phyloP scores from a whole-genome alignment of 1,140 invertebrate genomes.

The fruit fly (Drosophila melanogaster) region DNA sequence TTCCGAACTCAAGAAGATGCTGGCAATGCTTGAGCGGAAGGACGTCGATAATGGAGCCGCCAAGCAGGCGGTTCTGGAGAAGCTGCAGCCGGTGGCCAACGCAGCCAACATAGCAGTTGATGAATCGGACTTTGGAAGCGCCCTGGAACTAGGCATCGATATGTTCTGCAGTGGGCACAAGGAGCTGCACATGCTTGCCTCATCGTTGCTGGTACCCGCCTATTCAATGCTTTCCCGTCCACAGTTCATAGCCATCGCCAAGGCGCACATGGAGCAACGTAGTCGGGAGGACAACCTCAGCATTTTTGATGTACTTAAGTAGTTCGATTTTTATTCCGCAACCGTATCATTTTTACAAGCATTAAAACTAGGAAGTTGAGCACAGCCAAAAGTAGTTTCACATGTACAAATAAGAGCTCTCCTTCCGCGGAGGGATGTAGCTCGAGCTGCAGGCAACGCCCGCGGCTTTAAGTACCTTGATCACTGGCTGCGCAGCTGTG shows the following conservation, averaged over 20 bases:
- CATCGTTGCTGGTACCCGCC: conserved; percentile 89
- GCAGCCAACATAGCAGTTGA: conserved; percentile 89
- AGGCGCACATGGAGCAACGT: conserved; percentile 87
- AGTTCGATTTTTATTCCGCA: conserved; percentile 47
- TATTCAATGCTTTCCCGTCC: conserved; percentile 91
- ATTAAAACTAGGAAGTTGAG: conserved; percentile 41
- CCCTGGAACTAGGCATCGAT: conserved; percentile 94
- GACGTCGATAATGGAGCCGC: conserved; percentile 87
- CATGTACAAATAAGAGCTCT: conserved; percentile 74
- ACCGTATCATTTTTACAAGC: conserved; percentile 27
- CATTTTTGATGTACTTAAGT: conserved; percentile 67
- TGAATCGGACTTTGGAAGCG: conserved; percentile 96
- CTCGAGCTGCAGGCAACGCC: conserved; percentile 49
- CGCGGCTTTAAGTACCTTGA: conserved; percentile 58
- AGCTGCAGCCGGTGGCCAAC: conserved; percentile 91
- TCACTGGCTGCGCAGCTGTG: conserved; percentile 65
- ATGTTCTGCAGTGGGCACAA: conserved; percentile 91
- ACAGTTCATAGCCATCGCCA: conserved; percentile 90
- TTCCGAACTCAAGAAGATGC: conserved; percentile 91
- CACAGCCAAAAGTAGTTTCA: conserved; percentile 39
- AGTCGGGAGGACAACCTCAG: conserved; percentile 57
- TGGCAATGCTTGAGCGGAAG: conserved; percentile 87
- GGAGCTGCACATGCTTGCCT: conserved; percentile 88
- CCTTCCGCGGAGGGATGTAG: conserved; percentile 64
- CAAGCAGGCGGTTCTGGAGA: conserved; percentile 86